phyloP scores from a whole-genome alignment of 2,888 invertebrate genomes.

The Lepetodrilus schrolli region DNA sequence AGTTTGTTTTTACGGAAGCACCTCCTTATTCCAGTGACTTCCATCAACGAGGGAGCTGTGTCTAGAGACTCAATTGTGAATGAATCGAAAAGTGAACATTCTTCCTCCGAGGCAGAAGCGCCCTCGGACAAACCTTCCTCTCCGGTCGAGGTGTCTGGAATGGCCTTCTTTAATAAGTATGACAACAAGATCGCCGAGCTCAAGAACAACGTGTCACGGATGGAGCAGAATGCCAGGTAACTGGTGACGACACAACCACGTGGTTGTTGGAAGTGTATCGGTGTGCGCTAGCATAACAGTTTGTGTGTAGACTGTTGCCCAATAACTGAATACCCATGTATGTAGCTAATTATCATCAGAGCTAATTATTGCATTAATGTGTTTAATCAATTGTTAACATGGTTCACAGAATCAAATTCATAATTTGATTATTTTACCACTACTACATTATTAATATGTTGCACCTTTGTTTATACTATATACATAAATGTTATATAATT shows the following conservation, averaged over 20 bases:
- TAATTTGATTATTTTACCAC: too few relatives aligned
- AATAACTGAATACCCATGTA: too few relatives aligned
- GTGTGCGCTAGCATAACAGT: too few relatives aligned
- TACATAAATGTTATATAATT: too few relatives aligned
- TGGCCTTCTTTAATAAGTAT: conserved; percentile 75
- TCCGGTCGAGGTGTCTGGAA: conserved; percentile 10
- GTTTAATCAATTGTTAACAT: too few relatives aligned
- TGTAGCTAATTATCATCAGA: too few relatives aligned
- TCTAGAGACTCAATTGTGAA: conserved; percentile 44
- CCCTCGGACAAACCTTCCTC: neutral
- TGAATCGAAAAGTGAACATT: conserved; percentile 1
- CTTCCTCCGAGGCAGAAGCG: neutral
- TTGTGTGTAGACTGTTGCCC: too few relatives aligned
- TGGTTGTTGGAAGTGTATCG: too few relatives aligned
- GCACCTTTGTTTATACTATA: too few relatives aligned
- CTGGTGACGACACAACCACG: neutral
- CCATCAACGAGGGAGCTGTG: conserved; percentile 54
- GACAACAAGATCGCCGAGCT: conserved; percentile 75
- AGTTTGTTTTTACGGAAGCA: conserved; percentile 92
- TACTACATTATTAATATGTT: too few relatives aligned
- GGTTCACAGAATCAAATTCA: too few relatives aligned
- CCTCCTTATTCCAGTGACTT: conserved; percentile 84
- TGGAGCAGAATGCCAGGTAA: conserved; percentile 68
- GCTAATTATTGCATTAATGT: too few relatives aligned
- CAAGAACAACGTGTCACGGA: conserved; percentile 71